A percentile compares a stretch with the other conserved stretches of the same genome.
Conservation (phyloP, 2,113 vertebrate species). For the Trogon melanurus region DNA sequence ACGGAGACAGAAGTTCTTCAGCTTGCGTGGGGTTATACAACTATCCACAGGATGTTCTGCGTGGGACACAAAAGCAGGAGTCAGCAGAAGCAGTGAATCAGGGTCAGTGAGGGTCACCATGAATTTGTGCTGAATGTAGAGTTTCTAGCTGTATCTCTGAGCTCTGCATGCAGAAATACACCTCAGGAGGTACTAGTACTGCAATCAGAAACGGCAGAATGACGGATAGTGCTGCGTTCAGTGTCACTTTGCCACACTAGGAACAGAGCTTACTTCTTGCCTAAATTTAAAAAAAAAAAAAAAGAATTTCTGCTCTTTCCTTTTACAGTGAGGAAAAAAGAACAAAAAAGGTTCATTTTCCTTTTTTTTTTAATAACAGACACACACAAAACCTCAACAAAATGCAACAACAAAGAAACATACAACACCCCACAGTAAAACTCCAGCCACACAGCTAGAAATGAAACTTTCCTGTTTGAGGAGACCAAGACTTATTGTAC, state of each 20-base stretch:
- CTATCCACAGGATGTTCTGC: background rate
- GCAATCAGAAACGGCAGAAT: background rate
- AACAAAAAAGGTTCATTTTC: background rate
- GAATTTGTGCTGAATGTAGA: background rate
- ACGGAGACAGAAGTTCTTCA: background rate
- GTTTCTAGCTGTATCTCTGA: background rate
- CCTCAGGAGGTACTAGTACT: background rate
- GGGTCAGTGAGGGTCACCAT: rapidly evolving
- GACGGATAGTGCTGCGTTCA: rapidly evolving
- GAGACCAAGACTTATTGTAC: background rate
- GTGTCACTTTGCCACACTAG: rapidly evolving
- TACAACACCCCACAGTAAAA: background rate
- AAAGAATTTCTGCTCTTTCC: background rate
- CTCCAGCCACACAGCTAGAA: background rate
- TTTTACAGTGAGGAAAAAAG: background rate
- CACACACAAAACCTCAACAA: background rate
- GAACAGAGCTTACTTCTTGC: background rate
- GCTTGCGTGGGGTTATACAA: background rate
- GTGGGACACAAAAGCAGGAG: background rate
- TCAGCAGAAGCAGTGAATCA: background rate
- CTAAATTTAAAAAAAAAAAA: background rate
- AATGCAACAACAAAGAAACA: rapidly evolving
- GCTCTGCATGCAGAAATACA: background rate
- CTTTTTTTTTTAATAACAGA: background rate
- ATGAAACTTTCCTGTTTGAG: background rate